phyloP scores from a whole-genome alignment of 2,888 invertebrate species.

The Villa cingulata region DNA sequence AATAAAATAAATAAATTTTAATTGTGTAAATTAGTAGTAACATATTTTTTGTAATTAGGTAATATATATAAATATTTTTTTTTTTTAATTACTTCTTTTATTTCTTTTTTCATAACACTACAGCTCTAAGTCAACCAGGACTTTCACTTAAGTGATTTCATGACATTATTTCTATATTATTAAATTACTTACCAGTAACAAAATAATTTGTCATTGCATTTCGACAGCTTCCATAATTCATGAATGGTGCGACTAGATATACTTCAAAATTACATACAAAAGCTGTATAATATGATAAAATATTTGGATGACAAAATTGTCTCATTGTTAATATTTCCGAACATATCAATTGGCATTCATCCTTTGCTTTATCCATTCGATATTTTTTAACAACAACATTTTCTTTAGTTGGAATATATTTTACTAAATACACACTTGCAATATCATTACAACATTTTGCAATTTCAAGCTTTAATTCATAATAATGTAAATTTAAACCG shows the following conservation, averaged over 20 bases:
- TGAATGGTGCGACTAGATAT: constrained; percentile 66
- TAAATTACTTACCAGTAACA: constrained; percentile 24
- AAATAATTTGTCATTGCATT: constrained; percentile 67
- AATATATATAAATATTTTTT: constrained; percentile 11
- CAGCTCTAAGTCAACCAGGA: no score
- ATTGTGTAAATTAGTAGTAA: neutral
- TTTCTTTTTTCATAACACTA: no score
- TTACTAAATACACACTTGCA: constrained; percentile 56
- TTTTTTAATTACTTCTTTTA: no score
- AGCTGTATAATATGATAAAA: constrained; percentile 58
- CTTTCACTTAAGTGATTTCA: no score
- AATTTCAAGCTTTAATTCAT: constrained; percentile 52
- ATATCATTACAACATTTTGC: constrained; percentile 55
- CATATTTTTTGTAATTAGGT: neutral
- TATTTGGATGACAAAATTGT: constrained; percentile 65
- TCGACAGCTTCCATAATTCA: constrained; percentile 73
- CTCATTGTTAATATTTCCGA: constrained; percentile 65
- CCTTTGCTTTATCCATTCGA: constrained; percentile 55
- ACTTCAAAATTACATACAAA: constrained; percentile 68
- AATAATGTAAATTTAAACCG: constrained; percentile 47
- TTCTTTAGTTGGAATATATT: constrained; percentile 49
- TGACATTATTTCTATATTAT: neutral
- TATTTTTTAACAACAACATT: constrained; percentile 63
- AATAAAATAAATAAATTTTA: neutral
- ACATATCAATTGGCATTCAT: constrained; percentile 45